Evolutionary conservation across 1,140 invertebrate species (phyloP), one percentile per base, ranked within the genome.

Genomic region (Drosophila murphyi): DNA sequence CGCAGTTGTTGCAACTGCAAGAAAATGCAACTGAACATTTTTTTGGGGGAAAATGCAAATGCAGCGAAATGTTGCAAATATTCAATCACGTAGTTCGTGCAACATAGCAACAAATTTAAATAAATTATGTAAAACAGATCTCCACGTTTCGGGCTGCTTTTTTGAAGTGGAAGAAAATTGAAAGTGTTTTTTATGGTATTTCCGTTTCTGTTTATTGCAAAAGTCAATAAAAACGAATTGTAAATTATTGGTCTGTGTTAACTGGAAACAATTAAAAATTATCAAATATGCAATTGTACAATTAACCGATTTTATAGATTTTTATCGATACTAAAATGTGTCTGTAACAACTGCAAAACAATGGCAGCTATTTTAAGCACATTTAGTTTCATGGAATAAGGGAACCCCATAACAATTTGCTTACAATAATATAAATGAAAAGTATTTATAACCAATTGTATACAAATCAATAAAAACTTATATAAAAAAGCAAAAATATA

Each of bases 41-140:
- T 56, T 61, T 61, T 69, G 41, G 60, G 76, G 50, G 68, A 88
- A 87, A 75, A 75, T 57, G 54, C 45, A 71, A 71, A 83, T 71
- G 69, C 76, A 77, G 74, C 80, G 70, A 87, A 87, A 87, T 87
- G 83, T 83, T 87, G 85, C 75, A 87, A 88, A 87, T 87, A 89
- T 87, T 87, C 83, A 87, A 87, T 87, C 83, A 87, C 85, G 83
- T 87, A 89, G 59, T 88, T 87, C 83, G 83, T 87, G 83, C 83
- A 83, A 89, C 85, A 82, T 55, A 69, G 63, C 60, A 62, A 77
- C 39, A 83, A 83, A 83, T 87, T 87, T 88, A 87, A 87, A 83
- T 87, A 87, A 88, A 89, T 83, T 87, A 80, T 87, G 80, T 88
- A 88, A 87, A 87, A 78, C 67, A 34, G n/a, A 64, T 59, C 52